Evolutionary conservation across 2,113 vertebrate species (phyloP), one percentile per base, ranked within the genome.

Genomic region (Holacanthus passer): DNA sequence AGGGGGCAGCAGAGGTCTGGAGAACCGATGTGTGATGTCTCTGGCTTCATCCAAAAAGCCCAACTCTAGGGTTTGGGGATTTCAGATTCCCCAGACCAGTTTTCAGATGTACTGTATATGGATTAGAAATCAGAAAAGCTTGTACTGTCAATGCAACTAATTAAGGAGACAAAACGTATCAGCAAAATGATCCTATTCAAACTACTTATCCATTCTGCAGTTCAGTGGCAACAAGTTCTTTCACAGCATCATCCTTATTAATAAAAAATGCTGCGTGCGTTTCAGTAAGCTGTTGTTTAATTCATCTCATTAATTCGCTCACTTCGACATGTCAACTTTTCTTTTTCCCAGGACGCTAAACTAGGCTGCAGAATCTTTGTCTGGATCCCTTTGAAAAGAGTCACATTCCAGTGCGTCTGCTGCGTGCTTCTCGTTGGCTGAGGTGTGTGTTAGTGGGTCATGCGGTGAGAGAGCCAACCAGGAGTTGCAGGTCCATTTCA

Each of bases 1-100:
- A 83, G 93, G 84, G 84, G 87, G 94, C 82, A 63, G 88, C 86
- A 94, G 81, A 93, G 76, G 50, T 67, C 79, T 70, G 55, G 8
- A 45, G 35, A 90, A 65, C 8, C 56, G 10, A 45, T 24, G 11
- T 19, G 3, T 19, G 47, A 29, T 4, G 12, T 17, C 6, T 73
- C 7, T 39, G 5, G 0, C 16, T 35, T 73, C 47, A 45, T 73
- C 35, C 17, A 35, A 22, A n/a, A 55, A 52, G 9, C 48, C 53
- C n/a, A 53, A 22, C 35, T 67, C 13, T 37, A 62, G 22, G 2
- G 32, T 31, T 56, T 45, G 8, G 9, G 22, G 68, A n/a, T 11
- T 45, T 56, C 35, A 35, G 41, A 71, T 58, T 50, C 37, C 64
- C 29, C 3, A 17, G 31, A 45, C 10, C 43, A 48, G 35, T 59